Evolutionary conservation across 2,888 invertebrate genomes (phyloP).

Genomic region (Dione juno): DNA sequence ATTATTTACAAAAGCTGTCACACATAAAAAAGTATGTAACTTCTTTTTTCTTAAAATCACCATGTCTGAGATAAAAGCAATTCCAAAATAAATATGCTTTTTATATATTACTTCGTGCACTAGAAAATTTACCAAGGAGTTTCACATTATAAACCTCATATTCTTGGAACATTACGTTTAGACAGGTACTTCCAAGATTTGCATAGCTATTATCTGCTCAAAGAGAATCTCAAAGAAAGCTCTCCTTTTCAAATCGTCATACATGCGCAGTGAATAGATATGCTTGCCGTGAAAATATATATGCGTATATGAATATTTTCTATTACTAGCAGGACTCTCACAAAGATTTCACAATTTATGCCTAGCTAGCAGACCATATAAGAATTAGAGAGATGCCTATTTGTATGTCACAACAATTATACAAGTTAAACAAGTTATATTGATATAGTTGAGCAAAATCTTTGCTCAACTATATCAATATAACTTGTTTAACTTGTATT

Average conservation of each 20-base stretch:
- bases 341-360: no score
- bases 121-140: not conserved
- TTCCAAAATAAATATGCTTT: not conserved
- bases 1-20: no score
- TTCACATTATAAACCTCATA: not conserved
- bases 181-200: not conserved
- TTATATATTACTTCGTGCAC: not conserved
- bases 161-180: conserved; percentile 5
- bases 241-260: conserved; percentile 5
- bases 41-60: no score
- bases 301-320: not conserved
- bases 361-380: no score
- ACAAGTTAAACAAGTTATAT: no score
- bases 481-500: no score
- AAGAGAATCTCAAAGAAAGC: conserved; percentile 15
- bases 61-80: no score
- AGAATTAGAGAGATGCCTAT: no score
- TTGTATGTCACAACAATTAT: no score
- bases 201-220: conserved; percentile 5
- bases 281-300: not conserved
- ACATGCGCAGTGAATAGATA: not conserved
- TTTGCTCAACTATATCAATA: no score
- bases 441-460: no score
- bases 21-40: no score
- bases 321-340: not conserved